These are phyloP conservation scores for Todus mexicanus DNA, from an alignment of 2,797 vertebrate species.

Conservation along the genomic window DNA sequence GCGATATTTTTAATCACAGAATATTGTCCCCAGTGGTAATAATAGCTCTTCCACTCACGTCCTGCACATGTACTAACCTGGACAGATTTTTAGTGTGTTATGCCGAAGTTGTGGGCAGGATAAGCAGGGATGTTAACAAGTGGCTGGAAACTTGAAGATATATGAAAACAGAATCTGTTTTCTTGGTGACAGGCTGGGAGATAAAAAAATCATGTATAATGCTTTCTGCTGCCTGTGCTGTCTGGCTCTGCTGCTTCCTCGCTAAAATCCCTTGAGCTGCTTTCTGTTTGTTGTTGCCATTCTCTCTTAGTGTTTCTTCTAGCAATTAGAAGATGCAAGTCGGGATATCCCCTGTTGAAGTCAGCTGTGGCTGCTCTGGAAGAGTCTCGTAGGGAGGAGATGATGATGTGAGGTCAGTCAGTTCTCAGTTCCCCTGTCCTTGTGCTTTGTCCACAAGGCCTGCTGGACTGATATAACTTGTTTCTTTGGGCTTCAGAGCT, in stretches of 20 bases:
- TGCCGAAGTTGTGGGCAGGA: not conserved
- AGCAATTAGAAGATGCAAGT: not conserved
- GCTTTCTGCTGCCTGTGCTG: not conserved
- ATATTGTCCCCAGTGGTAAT: not conserved
- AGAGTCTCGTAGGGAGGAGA: not conserved
- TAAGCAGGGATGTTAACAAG: not conserved
- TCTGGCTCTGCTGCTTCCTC: not conserved
- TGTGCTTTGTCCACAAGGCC: not conserved
- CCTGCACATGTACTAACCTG: accelerated
- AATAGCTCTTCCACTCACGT: not conserved
- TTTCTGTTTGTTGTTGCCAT: slow-evolving; percentile 9
- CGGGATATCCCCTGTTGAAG: not conserved
- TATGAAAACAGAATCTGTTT: not conserved
- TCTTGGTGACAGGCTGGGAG: not conserved
- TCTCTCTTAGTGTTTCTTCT: not conserved
- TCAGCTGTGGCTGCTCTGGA: not conserved
- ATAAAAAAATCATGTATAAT: not conserved
- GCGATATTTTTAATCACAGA: not conserved
- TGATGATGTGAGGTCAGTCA: not conserved
- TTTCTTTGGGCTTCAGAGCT: not conserved
- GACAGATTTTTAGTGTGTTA: not conserved
- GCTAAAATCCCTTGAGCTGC: not conserved
- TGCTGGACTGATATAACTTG: not conserved
- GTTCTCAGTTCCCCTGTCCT: not conserved
- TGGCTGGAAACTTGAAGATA: not conserved